phyloP scores from a whole-genome alignment of 1,140 invertebrate species.

The Lucilia cuprina region DNA sequence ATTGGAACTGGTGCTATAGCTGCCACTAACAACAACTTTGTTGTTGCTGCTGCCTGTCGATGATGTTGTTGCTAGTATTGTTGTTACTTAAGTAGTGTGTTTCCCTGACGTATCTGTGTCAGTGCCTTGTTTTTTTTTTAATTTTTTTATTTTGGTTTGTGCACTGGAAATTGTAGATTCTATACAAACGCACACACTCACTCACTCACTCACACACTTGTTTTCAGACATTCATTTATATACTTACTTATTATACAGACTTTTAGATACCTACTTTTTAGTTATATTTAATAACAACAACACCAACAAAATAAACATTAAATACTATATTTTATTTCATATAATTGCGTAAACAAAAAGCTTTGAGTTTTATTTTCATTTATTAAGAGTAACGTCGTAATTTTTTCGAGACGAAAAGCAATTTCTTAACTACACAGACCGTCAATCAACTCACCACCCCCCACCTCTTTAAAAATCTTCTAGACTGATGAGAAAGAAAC shows the following conservation, averaged over 20 bases:
- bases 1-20: not conserved
- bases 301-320: too few species aligned
- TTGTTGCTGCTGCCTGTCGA: not conserved
- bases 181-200: not conserved
- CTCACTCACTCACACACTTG: not conserved
- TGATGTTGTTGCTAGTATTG: not conserved
- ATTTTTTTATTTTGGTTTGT: not conserved
- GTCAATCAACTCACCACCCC: too few species aligned
- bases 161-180: not conserved
- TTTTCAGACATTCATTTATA: not conserved
- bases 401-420: too few species aligned
- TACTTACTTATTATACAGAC: not conserved
- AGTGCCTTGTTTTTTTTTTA: slow-evolving; percentile 4
- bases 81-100: not conserved
- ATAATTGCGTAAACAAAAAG: not conserved
- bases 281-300: not conserved
- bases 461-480: too few species aligned
- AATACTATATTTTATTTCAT: not conserved
- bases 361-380: not conserved
- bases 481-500: too few species aligned
- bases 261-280: not conserved
- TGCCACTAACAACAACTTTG: too few species aligned
- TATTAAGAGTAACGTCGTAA: too few species aligned
- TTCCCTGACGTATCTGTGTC: slow-evolving; percentile 28
- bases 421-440: too few species aligned